Evolutionary conservation across 2,888 invertebrate genomes (phyloP).

Genomic region (Bhutanitis thaidina): DNA sequence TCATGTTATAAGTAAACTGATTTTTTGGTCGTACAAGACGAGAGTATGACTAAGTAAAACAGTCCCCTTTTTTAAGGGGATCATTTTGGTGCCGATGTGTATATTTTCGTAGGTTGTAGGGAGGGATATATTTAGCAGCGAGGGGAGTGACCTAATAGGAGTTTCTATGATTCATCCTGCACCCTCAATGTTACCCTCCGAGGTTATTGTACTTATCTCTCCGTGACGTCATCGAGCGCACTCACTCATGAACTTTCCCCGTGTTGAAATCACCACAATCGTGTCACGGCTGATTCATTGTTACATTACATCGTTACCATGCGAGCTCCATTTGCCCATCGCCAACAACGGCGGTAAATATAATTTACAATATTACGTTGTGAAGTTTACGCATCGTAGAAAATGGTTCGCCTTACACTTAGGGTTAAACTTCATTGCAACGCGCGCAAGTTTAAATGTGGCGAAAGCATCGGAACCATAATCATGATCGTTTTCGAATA

Average conservation of each 20-base stretch:
- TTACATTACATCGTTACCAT: slow-evolving; percentile 33
- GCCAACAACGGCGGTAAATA: background rate
- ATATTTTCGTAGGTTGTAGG: slow-evolving; percentile 42
- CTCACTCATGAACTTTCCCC: slow-evolving; percentile 46
- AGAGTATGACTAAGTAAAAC: background rate
- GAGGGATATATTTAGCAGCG: slow-evolving; percentile 49
- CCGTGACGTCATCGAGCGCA: slow-evolving; percentile 66
- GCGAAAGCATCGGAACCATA: slow-evolving; percentile 38
- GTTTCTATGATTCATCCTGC: slow-evolving; percentile 74
- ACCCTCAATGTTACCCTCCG: slow-evolving; percentile 65
- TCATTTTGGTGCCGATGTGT: slow-evolving; percentile 23
- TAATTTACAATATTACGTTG: slow-evolving; percentile 17
- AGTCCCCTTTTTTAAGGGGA: slow-evolving; percentile 13
- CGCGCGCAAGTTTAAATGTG: slow-evolving; percentile 29
- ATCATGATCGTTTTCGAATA: slow-evolving; percentile 5
- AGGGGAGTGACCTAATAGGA: slow-evolving; percentile 65
- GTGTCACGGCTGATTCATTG: slow-evolving; percentile 27
- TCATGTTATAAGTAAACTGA: too few species aligned
- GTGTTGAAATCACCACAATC: slow-evolving; percentile 45
- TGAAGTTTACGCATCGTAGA: slow-evolving; percentile 16
- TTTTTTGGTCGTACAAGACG: too few species aligned
- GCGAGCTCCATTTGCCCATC: slow-evolving; percentile 20
- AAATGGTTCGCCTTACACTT: slow-evolving; percentile 25
- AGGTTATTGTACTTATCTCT: slow-evolving; percentile 53
- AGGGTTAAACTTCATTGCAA: slow-evolving; percentile 34